Base-by-base conservation (phyloP, 2,888 invertebrate genomes). In the Chaitophorus viminalis region DNA sequence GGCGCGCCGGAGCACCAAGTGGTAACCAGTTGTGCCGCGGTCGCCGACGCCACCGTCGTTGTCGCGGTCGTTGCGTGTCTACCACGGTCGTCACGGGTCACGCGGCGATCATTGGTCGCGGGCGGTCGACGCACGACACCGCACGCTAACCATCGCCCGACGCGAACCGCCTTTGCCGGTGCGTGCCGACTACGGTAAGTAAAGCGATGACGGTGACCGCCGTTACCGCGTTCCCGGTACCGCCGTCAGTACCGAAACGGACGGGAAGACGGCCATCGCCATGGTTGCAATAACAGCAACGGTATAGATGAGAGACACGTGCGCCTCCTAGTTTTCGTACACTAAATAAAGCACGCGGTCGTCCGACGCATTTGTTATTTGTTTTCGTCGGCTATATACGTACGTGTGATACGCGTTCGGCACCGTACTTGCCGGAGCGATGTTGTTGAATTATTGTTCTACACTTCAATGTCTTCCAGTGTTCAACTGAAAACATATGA, bases 71-170 rank as follows among this genome's bases (percentile, higher is more conserved):
- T 31, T 5, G n/a, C 79, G 18, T 25, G 74, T 79, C 29, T 75
- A 39, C 54, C 60, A 36, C 39, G 78, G 87, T 81, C 74, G 72
- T 33, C 87, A 39, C 76, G 46, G 76, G 84, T 84, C 84, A 77
- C 84, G 46, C 46, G 65, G 31, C 18, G 29, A 11, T 39, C 29
- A 76, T 76, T 84, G 76, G 65, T 29, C 75, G 46, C 84, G 46
- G 60, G 25, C 60, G 36, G 36, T 54, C 18, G 82, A 36, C 60
- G 74, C 54, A 54, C 75, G 83, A 29, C 76, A 46, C 75, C 83
- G 17, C 29, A 60, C 84, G 39, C 84, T 76, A 52, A 68, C 39
- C 84, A 84, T 77, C 76, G 76, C 76, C 65, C n/a, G 31, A 65
- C 46, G 39, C 21, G 31, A n/a, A 60, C 60, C 75, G 60, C 74